phyloP scores from a whole-genome alignment of 1,140 invertebrate genomes.

The Magallana gigas region DNA sequence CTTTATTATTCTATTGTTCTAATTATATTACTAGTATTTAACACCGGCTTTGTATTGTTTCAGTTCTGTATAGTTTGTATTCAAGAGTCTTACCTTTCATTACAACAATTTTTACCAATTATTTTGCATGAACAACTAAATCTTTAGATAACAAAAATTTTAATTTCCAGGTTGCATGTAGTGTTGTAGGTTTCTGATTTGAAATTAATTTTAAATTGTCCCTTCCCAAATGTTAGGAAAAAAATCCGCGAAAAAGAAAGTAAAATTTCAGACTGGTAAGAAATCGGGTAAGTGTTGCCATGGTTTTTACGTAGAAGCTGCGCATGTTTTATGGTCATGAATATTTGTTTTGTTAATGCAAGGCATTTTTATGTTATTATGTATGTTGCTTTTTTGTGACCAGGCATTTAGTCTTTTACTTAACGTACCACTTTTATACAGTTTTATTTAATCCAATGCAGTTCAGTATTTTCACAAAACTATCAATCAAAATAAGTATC shows the following conservation, averaged over 20 bases:
- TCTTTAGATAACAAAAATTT: not conserved
- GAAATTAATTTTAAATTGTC: not conserved
- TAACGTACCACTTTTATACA: not conserved
- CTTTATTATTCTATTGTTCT: too few relatives aligned
- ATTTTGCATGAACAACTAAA: not conserved
- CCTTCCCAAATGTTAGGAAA: not conserved
- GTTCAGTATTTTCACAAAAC: not conserved
- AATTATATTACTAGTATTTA: too few relatives aligned
- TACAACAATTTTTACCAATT: too few relatives aligned
- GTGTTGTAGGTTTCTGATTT: not conserved
- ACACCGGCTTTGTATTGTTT: too few relatives aligned
- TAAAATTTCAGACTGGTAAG: conserved; percentile 6
- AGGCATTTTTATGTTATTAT: not conserved
- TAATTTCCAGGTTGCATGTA: not conserved
- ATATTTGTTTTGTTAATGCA: not conserved
- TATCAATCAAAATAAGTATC: not conserved
- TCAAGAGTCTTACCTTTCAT: too few relatives aligned
- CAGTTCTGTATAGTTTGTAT: too few relatives aligned
- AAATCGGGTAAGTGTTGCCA: not conserved
- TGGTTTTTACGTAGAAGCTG: not conserved
- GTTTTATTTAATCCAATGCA: too few relatives aligned
- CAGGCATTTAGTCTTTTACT: not conserved
- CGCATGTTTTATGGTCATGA: not conserved
- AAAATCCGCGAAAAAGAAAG: not conserved
- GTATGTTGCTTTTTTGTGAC: not conserved